These are phyloP conservation scores for Gobio gobio DNA, from an alignment of 2,113 vertebrate species.

Conservation along the genomic window DNA sequence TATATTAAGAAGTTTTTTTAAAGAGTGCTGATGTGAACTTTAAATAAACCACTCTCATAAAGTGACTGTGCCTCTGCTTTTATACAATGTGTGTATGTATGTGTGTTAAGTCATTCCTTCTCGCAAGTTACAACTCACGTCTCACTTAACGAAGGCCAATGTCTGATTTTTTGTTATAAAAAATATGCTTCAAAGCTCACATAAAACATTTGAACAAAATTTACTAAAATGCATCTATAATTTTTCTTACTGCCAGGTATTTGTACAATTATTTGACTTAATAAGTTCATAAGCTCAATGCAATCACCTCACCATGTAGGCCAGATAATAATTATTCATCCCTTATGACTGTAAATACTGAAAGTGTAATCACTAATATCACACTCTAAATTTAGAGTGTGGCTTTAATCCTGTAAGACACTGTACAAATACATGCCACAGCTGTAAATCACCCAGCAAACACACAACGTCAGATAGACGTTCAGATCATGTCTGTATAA, in stretches of 20 bases:
- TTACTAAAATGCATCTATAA: background rate
- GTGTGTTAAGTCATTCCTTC: background rate
- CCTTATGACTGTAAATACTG: background rate
- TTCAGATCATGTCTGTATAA: too few species aligned
- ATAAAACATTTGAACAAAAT: background rate
- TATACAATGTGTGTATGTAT: background rate
- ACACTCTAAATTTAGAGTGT: background rate
- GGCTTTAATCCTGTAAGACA: background rate
- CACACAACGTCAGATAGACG: too few species aligned
- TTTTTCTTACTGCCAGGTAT: background rate
- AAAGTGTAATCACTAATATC: background rate
- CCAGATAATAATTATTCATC: background rate
- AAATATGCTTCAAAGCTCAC: background rate
- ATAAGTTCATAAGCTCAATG: background rate
- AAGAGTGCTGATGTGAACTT: background rate
- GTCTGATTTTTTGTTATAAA: background rate
- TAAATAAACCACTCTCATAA: constrained; percentile 14
- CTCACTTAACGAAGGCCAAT: background rate
- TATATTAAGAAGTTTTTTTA: constrained; percentile 43
- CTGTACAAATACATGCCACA: background rate
- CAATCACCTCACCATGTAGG: background rate
- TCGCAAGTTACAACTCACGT: background rate
- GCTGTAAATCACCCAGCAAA: background rate
- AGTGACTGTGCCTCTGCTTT: constrained; percentile 9
- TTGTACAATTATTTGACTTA: background rate